Evolutionary conservation across 2,113 vertebrate species (phyloP).

Genomic region (Labeo rohita): DNA sequence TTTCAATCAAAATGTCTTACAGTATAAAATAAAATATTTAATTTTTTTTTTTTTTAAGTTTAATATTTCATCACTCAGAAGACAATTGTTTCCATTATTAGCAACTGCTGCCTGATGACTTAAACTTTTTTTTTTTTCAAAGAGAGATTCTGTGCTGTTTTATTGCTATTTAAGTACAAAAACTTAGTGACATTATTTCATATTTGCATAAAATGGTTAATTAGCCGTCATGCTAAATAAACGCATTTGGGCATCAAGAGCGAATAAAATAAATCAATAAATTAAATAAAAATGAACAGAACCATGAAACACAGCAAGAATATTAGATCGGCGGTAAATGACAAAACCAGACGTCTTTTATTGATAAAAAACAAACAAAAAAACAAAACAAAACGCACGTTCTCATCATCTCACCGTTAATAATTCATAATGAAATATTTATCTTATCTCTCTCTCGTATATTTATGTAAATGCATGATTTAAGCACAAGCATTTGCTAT

Average conservation of each 20-base stretch:
- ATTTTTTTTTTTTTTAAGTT: too few relatives aligned
- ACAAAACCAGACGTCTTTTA: background rate
- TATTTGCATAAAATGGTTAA: slow-evolving; percentile 22
- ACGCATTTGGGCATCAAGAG: slow-evolving; percentile 60
- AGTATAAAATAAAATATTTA: too few relatives aligned
- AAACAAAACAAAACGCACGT: background rate
- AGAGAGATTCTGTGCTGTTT: background rate
- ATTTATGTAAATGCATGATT: background rate
- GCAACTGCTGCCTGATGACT: background rate
- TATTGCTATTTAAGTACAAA: background rate
- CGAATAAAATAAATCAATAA: slow-evolving; percentile 56
- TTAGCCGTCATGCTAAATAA: slow-evolving; percentile 35
- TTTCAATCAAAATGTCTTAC: too few relatives aligned
- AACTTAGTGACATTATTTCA: slow-evolving; percentile 58
- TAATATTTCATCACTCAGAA: background rate
- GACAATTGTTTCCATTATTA: background rate
- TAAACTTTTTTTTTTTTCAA: too few relatives aligned
- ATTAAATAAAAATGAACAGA: slow-evolving; percentile 24
- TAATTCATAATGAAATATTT: background rate
- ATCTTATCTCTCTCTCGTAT: background rate
- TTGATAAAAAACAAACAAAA: background rate
- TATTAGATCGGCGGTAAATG: background rate
- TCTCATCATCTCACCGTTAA: background rate
- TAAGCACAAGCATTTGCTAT: background rate
- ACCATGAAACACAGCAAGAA: background rate